phyloP scores from a whole-genome alignment of 1,140 invertebrate species.

The Anthonomus grandis region DNA sequence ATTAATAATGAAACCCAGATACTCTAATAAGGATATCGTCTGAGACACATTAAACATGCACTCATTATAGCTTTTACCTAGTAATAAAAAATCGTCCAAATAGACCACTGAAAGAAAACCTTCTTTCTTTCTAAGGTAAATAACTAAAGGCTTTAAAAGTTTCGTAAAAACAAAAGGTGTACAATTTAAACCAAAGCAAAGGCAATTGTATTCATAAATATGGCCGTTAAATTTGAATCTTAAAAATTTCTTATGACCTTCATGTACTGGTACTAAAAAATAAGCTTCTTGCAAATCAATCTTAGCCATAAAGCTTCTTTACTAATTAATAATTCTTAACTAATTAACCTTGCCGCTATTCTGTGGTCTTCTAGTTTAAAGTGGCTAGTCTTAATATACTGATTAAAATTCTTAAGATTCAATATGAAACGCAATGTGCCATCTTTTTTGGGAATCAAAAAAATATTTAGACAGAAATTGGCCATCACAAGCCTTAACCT shows the following conservation, averaged over 20 bases:
- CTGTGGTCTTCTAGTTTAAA: conserved; percentile 30
- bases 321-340: not conserved
- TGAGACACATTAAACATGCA: conserved; percentile 5
- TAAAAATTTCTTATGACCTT: conserved; percentile 10
- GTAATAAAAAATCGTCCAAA: conserved; percentile 38
- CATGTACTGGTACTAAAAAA: not conserved
- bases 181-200: conserved; percentile 24
- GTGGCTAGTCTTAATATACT: conserved; percentile 19
- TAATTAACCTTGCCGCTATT: conserved; percentile 14
- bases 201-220: conserved; percentile 9
- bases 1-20: conserved; percentile 32
- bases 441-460: conserved; percentile 24
- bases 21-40: conserved; percentile 8
- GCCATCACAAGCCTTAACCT: conserved; percentile 1
- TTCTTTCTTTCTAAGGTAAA: conserved; percentile 26
- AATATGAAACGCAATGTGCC: conserved; percentile 20
- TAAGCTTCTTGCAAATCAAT: conserved; percentile 15
- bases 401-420: conserved; percentile 26
- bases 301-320: conserved; percentile 14
- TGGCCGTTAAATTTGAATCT: conserved; percentile 5
- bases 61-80: conserved; percentile 21
- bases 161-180: conserved; percentile 33
- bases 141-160: conserved; percentile 28
- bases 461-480: conserved; percentile 27
- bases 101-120: conserved; percentile 35